Conservation (phyloP, 1,140 invertebrate genomes). For the Halesus radiatus region DNA sequence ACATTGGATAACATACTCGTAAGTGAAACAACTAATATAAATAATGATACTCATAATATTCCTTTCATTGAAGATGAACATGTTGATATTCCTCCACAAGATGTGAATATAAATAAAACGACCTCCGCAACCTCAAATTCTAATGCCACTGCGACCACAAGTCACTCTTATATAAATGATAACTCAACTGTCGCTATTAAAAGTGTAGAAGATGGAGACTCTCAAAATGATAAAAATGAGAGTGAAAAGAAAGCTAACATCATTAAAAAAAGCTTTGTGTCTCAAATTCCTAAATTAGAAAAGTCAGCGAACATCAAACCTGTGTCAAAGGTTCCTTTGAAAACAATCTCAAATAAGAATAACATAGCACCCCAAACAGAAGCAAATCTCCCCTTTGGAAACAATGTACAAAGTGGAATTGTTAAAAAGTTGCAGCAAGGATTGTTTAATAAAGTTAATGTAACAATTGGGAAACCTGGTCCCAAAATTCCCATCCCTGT, state of each 20-base stretch:
- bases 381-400: slow-evolving; percentile 65
- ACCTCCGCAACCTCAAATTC: too few species aligned
- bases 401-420: slow-evolving; percentile 65
- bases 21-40: background rate
- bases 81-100: background rate
- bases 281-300: slow-evolving; percentile 56
- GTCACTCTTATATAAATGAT: too few species aligned
- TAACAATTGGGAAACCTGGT: slow-evolving; percentile 52
- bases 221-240: slow-evolving; percentile 14
- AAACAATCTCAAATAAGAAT: slow-evolving; percentile 63
- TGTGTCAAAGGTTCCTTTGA: slow-evolving; percentile 61
- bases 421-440: slow-evolving; percentile 72
- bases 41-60: background rate
- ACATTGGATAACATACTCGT: background rate
- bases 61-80: slow-evolving; percentile 28
- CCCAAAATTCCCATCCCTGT: slow-evolving; percentile 57
- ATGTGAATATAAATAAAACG: background rate
- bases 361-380: slow-evolving; percentile 62
- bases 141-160: too few species aligned
- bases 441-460: slow-evolving; percentile 67
- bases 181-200: slow-evolving; percentile 14
- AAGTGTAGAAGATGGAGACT: slow-evolving; percentile 46
- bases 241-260: slow-evolving; percentile 26
- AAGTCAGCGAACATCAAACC: slow-evolving; percentile 47
- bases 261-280: slow-evolving; percentile 61